Evolutionary conservation across 1,140 invertebrate genomes (phyloP), one percentile per base, ranked within the genome.

Genomic region (Wasmannia auropunctata): DNA sequence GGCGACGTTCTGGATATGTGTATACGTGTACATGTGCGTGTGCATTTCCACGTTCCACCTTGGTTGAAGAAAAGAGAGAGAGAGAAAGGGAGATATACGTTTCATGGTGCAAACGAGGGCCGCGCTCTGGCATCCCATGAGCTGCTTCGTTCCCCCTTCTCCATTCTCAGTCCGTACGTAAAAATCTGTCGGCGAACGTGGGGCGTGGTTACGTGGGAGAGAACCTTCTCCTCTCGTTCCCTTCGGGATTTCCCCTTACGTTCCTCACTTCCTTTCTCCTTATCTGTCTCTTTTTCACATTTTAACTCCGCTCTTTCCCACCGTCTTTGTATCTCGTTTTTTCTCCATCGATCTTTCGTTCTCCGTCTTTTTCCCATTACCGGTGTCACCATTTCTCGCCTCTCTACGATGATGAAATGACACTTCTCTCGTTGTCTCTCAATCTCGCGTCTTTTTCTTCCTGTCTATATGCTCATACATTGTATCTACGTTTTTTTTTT

Each of bases 101-200:
- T 79, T 49, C 4, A 22, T 11, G 69, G 19, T 67, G 31, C 43
- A 54, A 46, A 74, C 51, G 43, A 31, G 10, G 56, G 14, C 34
- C 58, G 11, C n/a, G 46, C 40, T 40, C 31, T 10, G 31, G 72
- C 16, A 28, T 43, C 76, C 54, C 76, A 51, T 72, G 62, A n/a
- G 16, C 19, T 56, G 77, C 28, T 22, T 70, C 31, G 37, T 19
- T 1, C 11, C 69, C 67, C 83, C 46, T 34, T 49, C 56, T 22
- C 28, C 22, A 14, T 85, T 14, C 22, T 56, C 81, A 54, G 69
- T 81, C 80, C 58, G 88, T 79, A 81, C 49, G 86, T 75, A 88
- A 91, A 86, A 90, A 90, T 90, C 89, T 70, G 37, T 72, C 40
- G 77, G 54, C 86, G 72, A 90, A 90, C 79, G 70, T 77, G 85